Evolutionary conservation across 1,140 invertebrate genomes (phyloP).

Genomic region (Lethocerus indicus): DNA sequence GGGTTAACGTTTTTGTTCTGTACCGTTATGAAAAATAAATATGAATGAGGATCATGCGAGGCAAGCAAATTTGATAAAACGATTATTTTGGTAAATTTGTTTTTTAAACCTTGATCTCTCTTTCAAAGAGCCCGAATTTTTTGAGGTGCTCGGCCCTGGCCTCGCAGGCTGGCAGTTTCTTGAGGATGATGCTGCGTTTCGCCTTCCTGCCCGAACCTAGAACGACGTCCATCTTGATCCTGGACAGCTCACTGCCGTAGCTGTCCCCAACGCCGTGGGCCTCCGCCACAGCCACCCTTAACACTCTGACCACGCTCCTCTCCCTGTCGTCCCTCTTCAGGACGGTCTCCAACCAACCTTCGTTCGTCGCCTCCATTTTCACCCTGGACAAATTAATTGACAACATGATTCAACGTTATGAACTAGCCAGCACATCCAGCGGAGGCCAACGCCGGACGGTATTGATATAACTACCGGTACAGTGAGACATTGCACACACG

Average conservation of each 20-base stretch:
- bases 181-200: not conserved
- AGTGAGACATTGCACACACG: too few species aligned
- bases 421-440: too few species aligned
- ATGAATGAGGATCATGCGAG: too few species aligned
- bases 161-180: not conserved
- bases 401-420: too few species aligned
- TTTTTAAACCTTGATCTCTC: conserved; percentile 2
- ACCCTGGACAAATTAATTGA: too few species aligned
- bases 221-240: not conserved
- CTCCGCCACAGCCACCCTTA: not conserved
- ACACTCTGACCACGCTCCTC: not conserved
- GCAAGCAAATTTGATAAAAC: too few species aligned
- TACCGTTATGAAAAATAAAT: too few species aligned
- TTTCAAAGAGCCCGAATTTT: not conserved
- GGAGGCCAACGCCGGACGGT: too few species aligned
- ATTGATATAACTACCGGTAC: too few species aligned
- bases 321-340: not conserved
- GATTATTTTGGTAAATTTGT: too few species aligned
- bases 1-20: too few species aligned
- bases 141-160: not conserved
- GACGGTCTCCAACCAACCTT: not conserved
- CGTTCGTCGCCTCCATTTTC: too few species aligned
- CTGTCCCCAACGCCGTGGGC: conserved; percentile 1
- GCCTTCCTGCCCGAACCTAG: not conserved
- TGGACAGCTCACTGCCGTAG: not conserved